Conservation (phyloP, 2,888 invertebrate species). For the Drepanosiphum platanoidis region DNA sequence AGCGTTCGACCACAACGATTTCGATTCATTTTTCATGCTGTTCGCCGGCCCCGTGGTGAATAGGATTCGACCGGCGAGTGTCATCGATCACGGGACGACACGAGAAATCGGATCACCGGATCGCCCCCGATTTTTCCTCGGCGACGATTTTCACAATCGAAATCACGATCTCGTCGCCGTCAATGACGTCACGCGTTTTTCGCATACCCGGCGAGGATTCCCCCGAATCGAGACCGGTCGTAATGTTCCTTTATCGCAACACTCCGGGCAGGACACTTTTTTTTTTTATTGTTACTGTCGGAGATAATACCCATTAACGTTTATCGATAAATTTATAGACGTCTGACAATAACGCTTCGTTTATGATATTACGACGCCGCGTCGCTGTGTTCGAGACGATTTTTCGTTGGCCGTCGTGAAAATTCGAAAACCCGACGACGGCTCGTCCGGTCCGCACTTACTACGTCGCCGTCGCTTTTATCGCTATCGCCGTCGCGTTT, state of each 20-base stretch:
- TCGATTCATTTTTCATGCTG: constrained; percentile 38
- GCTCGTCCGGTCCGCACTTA: not conserved
- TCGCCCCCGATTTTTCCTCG: constrained; percentile 25
- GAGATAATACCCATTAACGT: no score
- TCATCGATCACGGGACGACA: constrained; percentile 25
- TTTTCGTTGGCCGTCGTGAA: not conserved
- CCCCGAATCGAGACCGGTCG: no score
- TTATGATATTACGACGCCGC: no score
- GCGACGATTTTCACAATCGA: not conserved
- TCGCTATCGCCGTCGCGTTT: no score
- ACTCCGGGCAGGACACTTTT: no score
- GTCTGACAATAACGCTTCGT: no score
- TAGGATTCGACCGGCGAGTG: constrained; percentile 27
- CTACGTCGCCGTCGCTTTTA: not conserved
- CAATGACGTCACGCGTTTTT: no score
- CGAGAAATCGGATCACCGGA: constrained; percentile 39
- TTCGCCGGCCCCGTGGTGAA: not conserved
- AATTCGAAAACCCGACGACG: not conserved
- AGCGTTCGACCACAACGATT: constrained; percentile 41
- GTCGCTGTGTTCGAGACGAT: no score
- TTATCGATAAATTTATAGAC: no score
- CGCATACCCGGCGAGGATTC: no score
- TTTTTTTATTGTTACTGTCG: no score
- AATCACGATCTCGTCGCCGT: not conserved
- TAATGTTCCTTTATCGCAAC: no score